A percentile compares a stretch with the other conserved stretches of the same genome.
phyloP scores from a whole-genome alignment of 1,140 invertebrate species.

The Polypedilum pembai region DNA sequence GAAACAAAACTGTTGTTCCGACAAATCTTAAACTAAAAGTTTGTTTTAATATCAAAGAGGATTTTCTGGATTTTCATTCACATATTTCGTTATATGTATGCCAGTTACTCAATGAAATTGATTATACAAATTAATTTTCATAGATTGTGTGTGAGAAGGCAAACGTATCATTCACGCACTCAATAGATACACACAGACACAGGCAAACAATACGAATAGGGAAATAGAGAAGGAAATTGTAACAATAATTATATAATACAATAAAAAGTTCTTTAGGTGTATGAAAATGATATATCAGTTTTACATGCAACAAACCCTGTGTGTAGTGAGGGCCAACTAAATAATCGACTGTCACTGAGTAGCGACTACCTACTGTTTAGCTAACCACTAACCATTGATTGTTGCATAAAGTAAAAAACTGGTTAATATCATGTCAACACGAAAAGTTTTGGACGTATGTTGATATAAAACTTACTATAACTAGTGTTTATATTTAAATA shows the following conservation, averaged over 20 bases:
- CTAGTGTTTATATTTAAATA: neutral
- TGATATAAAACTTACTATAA: slow-evolving; percentile 8
- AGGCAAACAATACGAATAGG: neutral
- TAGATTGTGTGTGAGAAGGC: neutral
- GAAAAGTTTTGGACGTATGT: slow-evolving; percentile 21
- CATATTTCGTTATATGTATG: neutral
- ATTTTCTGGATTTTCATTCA: neutral
- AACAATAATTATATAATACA: neutral
- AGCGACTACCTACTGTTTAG: neutral
- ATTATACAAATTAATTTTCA: neutral
- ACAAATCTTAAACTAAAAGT: neutral
- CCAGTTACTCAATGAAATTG: neutral
- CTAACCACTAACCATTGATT: neutral
- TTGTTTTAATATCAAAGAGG: slow-evolving; percentile 18
- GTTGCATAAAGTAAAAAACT: neutral
- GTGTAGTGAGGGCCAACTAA: neutral
- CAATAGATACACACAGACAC: neutral
- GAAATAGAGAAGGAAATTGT: slow-evolving; percentile 3
- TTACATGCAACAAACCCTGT: slow-evolving; percentile 10
- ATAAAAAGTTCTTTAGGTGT: slow-evolving; percentile 21
- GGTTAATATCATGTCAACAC: slow-evolving; percentile 27
- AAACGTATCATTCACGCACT: neutral
- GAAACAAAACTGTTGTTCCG: neutral
- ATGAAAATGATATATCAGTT: slow-evolving; percentile 23
- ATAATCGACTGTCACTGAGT: slow-evolving; percentile 7